Evolutionary conservation across 2,888 invertebrate species (phyloP).

Genomic region (Limnephilus lunatus): DNA sequence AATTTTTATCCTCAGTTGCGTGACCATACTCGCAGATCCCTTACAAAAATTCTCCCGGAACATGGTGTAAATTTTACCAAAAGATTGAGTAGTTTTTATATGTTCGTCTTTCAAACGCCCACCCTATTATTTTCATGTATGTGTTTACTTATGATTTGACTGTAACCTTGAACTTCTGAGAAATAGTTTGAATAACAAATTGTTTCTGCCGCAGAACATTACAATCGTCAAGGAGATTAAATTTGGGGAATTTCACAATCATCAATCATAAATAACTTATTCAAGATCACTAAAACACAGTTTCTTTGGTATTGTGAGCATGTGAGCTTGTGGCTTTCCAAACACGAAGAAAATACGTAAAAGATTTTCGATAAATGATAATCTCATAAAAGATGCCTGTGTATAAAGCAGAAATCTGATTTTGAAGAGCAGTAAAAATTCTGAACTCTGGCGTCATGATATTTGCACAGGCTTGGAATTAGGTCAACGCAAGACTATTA

Average conservation of each 20-base stretch:
- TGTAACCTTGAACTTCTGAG: slow-evolving; percentile 41
- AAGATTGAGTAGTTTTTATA: not conserved
- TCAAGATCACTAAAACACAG: not conserved
- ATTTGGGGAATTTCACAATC: not conserved
- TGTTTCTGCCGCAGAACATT: not conserved
- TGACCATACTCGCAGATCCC: not conserved
- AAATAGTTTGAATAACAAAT: slow-evolving; percentile 26
- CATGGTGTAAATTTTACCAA: not conserved
- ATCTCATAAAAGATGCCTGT: not conserved
- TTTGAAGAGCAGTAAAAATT: not conserved
- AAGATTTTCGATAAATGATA: not conserved
- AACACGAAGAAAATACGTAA: not conserved
- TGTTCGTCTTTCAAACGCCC: slow-evolving; percentile 33
- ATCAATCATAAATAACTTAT: not conserved
- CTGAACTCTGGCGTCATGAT: not conserved
- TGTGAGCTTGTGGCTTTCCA: not conserved
- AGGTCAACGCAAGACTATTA: no score
- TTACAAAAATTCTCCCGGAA: not conserved
- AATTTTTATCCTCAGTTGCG: not conserved
- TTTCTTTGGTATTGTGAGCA: not conserved
- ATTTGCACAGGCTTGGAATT: no score
- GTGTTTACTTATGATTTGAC: slow-evolving; percentile 13
- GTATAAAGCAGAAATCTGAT: not conserved
- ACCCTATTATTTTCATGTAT: not conserved
- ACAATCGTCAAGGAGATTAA: not conserved